Conservation (phyloP, 2,888 invertebrate genomes). For the Calliphora vomitoria region DNA sequence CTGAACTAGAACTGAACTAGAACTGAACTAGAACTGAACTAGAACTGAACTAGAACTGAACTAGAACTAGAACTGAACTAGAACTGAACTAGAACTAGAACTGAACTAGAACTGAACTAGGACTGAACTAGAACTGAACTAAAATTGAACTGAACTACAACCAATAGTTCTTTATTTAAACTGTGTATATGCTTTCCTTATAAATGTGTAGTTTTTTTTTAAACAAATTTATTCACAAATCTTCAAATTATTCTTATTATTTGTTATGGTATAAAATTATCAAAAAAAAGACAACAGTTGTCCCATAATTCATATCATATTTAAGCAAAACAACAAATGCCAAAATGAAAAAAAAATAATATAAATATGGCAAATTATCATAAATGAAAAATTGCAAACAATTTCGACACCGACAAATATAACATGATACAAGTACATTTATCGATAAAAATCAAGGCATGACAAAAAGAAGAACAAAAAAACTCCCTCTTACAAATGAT, state of each 20-base stretch:
- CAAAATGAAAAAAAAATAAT: slow-evolving; percentile 23
- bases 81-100: no score
- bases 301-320: slow-evolving; percentile 70
- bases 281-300: slow-evolving; percentile 65
- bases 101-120: no score
- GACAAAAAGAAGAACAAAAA: slow-evolving; percentile 33
- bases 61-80: no score
- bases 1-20: no score
- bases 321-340: slow-evolving; percentile 35
- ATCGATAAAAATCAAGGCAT: slow-evolving; percentile 71
- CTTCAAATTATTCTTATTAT: not conserved
- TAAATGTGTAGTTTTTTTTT: no score
- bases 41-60: no score
- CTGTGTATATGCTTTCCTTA: no score
- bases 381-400: slow-evolving; percentile 73
- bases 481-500: slow-evolving; percentile 60
- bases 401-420: slow-evolving; percentile 68
- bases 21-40: no score
- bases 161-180: not conserved
- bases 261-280: not conserved
- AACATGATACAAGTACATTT: slow-evolving; percentile 49
- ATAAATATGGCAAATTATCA: slow-evolving; percentile 73
- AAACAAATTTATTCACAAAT: not conserved
- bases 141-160: no score
- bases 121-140: no score